phyloP scores from a whole-genome alignment of 2,888 invertebrate genomes.

The Leptura quadrifasciata region DNA sequence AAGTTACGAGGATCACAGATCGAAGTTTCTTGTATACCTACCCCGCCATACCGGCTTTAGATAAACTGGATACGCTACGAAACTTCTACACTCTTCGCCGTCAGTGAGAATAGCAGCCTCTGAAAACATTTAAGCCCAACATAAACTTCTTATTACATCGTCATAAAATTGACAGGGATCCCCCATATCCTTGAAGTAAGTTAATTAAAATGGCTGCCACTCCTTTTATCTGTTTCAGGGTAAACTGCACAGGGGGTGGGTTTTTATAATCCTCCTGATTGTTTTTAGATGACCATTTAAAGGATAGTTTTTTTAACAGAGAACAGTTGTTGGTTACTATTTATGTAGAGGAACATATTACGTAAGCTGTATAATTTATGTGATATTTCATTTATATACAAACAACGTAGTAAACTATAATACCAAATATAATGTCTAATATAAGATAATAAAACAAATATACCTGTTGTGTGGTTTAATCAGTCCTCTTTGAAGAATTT shows the following conservation, averaged over 20 bases:
- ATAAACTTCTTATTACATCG: not conserved
- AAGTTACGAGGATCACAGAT: not conserved
- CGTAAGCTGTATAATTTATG: too few species aligned
- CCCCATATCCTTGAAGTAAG: not conserved
- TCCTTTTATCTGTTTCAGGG: not conserved
- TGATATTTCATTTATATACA: too few species aligned
- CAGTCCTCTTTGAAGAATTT: too few species aligned
- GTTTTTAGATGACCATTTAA: not conserved
- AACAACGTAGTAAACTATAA: too few species aligned
- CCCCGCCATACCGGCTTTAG: not conserved
- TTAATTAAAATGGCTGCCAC: conserved; percentile 15
- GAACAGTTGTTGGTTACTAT: too few species aligned
- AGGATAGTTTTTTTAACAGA: not conserved
- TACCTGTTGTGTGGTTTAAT: too few species aligned
- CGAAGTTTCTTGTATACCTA: conserved; percentile 1
- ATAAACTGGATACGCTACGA: not conserved
- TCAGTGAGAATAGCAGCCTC: not conserved
- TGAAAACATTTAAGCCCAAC: conserved; percentile 12
- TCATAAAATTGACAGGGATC: conserved; percentile 11
- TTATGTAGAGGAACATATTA: too few species aligned
- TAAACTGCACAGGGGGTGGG: conserved; percentile 2
- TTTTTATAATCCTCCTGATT: conserved; percentile 14
- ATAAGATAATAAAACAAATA: too few species aligned
- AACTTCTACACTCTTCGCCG: not conserved
- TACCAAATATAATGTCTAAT: too few species aligned